Percentiles rank a stretch among this genome's conserved stretches.
Conservation (phyloP, 2,888 invertebrate species). For the Leptinotarsa haldemani region DNA sequence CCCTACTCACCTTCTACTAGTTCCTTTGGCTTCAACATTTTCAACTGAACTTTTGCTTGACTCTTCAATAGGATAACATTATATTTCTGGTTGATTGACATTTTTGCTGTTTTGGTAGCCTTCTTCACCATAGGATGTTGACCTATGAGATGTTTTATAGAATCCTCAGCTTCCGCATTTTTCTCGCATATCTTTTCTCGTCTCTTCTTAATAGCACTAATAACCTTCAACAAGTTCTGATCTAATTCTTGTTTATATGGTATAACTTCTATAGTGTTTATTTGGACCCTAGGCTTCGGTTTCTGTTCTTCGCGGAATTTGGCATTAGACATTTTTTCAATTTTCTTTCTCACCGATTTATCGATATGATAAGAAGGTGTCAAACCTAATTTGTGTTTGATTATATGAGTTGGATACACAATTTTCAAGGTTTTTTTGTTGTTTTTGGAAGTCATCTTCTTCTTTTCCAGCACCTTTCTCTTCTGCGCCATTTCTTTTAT, state of each 20-base stretch:
- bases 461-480: slow-evolving; percentile 23
- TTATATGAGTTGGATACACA: slow-evolving; percentile 42
- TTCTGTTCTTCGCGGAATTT: not conserved
- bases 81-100: slow-evolving; percentile 42
- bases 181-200: not conserved
- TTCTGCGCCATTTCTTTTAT: slow-evolving; percentile 15
- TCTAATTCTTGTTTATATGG: slow-evolving; percentile 6
- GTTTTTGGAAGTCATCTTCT: not conserved
- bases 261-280: slow-evolving; percentile 9
- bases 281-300: not conserved
- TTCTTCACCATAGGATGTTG: slow-evolving; percentile 21
- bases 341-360: slow-evolving; percentile 8
- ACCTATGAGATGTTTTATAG: slow-evolving; percentile 14
- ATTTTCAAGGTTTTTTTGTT: slow-evolving; percentile 24
- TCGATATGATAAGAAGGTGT: slow-evolving; percentile 32
- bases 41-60: slow-evolving; percentile 11
- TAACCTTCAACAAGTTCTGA: slow-evolving; percentile 11
- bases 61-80: slow-evolving; percentile 39
- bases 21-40: slow-evolving; percentile 22
- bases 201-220: not conserved
- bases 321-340: slow-evolving; percentile 8
- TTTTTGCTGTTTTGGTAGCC: slow-evolving; percentile 33
- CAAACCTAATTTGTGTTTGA: slow-evolving; percentile 37
- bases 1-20: not conserved
- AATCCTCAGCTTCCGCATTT: not conserved